These are phyloP conservation scores for Cyclina sinensis DNA, from an alignment of 1,140 invertebrate genomes.

Conservation along the genomic window DNA sequence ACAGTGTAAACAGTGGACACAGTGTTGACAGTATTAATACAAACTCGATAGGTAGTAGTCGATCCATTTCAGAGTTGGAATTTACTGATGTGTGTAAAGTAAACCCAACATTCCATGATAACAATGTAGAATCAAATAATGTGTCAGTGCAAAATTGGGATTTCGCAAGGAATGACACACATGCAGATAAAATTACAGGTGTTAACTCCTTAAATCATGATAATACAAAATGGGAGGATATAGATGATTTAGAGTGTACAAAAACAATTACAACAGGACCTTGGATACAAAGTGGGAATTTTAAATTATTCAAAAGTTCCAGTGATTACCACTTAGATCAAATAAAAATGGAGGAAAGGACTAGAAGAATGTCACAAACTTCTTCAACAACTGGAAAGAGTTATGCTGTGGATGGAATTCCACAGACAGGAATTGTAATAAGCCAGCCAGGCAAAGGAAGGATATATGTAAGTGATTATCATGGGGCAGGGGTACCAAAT, in stretches of 20 bases:
- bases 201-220: slow-evolving; percentile 20
- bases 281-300: slow-evolving; percentile 2
- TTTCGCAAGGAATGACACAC: slow-evolving; percentile 58
- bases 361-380: background rate
- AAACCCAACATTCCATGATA: slow-evolving; percentile 52
- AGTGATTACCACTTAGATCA: slow-evolving; percentile 64
- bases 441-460: slow-evolving; percentile 29
- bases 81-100: slow-evolving; percentile 67
- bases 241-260: slow-evolving; percentile 14
- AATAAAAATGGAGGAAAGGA: slow-evolving; percentile 55
- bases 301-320: slow-evolving; percentile 25
- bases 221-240: slow-evolving; percentile 49
- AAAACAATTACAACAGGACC: slow-evolving; percentile 11
- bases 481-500: slow-evolving; percentile 47
- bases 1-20: slow-evolving; percentile 61
- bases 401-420: slow-evolving; percentile 49
- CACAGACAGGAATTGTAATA: slow-evolving; percentile 49
- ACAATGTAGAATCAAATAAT: slow-evolving; percentile 46
- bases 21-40: slow-evolving; percentile 65
- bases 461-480: slow-evolving; percentile 37
- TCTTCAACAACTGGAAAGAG: background rate
- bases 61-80: slow-evolving; percentile 59
- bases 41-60: slow-evolving; percentile 52
- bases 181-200: slow-evolving; percentile 45
- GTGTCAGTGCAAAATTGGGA: slow-evolving; percentile 34